These are phyloP conservation scores for Odocoileus virginianus DNA, from an alignment of 2,113 vertebrate species.

Conservation along the genomic window DNA sequence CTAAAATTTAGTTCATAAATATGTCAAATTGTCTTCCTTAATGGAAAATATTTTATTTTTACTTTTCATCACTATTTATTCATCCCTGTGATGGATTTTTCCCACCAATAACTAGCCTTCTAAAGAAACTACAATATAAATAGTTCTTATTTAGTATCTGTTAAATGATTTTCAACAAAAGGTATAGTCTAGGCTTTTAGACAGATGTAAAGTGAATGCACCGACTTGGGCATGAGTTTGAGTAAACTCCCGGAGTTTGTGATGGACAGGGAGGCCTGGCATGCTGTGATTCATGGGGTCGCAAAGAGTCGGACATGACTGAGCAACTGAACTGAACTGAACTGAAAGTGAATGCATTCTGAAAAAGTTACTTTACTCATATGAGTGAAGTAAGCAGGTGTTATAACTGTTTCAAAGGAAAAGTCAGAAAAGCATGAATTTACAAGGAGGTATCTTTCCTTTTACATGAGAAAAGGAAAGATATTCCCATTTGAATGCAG, in stretches of 20 bases:
- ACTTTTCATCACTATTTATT: background rate
- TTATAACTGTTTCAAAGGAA: background rate
- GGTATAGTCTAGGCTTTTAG: background rate
- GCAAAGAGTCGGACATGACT: too few relatives aligned
- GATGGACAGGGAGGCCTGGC: too few relatives aligned
- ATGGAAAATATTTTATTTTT: background rate
- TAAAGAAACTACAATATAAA: background rate
- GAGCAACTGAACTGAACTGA: too few relatives aligned
- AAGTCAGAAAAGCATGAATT: background rate
- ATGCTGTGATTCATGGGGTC: too few relatives aligned
- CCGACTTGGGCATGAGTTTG: too few relatives aligned
- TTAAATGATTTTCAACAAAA: slow-evolving; percentile 28
- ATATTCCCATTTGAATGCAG: too few relatives aligned
- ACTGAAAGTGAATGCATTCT: background rate
- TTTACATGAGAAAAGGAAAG: too few relatives aligned
- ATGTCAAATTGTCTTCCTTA: background rate
- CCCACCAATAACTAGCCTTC: background rate
- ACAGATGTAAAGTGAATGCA: background rate
- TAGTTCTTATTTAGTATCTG: background rate
- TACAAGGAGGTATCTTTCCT: background rate
- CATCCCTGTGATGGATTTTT: background rate
- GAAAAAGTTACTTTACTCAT: background rate
- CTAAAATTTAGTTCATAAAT: background rate
- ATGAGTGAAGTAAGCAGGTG: background rate
- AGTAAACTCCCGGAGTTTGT: too few relatives aligned